Evolutionary conservation across 1,140 invertebrate species (phyloP), one percentile per base, ranked within the genome.

Genomic region (Diabrotica virgifera): DNA sequence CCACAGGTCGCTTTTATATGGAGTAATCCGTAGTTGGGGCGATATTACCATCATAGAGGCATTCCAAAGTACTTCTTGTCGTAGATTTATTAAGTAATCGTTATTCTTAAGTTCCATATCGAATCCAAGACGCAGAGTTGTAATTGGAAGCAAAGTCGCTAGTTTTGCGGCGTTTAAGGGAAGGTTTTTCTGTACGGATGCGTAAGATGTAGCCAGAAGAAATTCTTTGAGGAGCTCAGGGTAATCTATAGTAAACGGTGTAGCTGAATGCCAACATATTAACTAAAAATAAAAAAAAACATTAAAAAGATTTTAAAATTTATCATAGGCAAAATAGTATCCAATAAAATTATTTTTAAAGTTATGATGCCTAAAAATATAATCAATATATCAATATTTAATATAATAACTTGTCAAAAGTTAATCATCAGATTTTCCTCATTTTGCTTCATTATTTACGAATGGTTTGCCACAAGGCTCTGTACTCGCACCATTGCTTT

Each of bases 1-100:
- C 91, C 91, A 94, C 54, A 92, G 85, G 75, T 94, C 92, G 53
- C 86, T 85, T 61, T 87, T 81, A 77, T 92, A 92, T 56, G 91
- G 90, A 36, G 89, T 84, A 14, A 93, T 81, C 59, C 92, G 83
- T 74, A 93, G 91, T 54, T 91, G 86, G 2, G 90, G 91, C 0
- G 90, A 90, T 35, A 94, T 79, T 13, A 94, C 80, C 87, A 93
- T 92, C 72, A 91, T 91, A 5, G 87, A 86, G 12, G 89, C 90
- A 70, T 92, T 91, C 84, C 89, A 90, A 35, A 93, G 78, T 59
- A 86, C 84, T 76, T 91, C 89, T 71, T 90, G 76, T 10, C 73
- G 74, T 60, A 77, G 62, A 55, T 62, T 63, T n/a, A 76, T 71
- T 8, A 59, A 69, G 24, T 74, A 70, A 52, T 70, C 77, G 24